Evolutionary conservation across 2,797 vertebrate species (phyloP).

Genomic region (Babyrousa celebensis): DNA sequence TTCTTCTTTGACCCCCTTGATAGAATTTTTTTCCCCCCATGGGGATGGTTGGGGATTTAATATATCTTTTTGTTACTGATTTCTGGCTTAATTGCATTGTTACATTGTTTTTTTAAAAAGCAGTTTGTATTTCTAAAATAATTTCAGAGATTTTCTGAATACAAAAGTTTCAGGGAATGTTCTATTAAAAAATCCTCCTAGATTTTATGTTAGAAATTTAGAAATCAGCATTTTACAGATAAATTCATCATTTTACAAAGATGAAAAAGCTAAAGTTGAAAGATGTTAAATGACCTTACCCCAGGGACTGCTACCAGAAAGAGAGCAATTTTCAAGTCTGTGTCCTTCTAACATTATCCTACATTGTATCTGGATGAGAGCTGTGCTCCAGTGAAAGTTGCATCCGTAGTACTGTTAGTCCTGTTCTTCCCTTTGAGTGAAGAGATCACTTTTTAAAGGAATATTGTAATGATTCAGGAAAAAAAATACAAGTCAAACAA

Average conservation of each 20-base stretch:
- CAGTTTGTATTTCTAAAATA: background rate
- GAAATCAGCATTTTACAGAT: background rate
- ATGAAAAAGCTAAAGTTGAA: background rate
- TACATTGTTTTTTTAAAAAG: background rate
- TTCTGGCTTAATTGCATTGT: background rate
- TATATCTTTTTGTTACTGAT: background rate
- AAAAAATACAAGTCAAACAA: background rate
- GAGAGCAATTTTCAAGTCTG: background rate
- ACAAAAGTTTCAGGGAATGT: background rate
- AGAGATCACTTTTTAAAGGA: background rate
- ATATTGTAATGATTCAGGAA: background rate
- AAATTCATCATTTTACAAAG: background rate
- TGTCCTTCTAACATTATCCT: no score
- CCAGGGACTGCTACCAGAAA: background rate
- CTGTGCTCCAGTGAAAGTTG: background rate
- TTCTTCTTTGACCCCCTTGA: background rate
- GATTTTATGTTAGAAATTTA: constrained; percentile 34
- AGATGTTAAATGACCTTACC: background rate
- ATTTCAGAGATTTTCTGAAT: constrained; percentile 15
- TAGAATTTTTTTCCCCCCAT: background rate
- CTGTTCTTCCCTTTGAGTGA: background rate
- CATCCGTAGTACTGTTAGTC: background rate
- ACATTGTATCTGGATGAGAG: fast-evolving
- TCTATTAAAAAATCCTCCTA: background rate
- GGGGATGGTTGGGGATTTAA: background rate